Conservation (phyloP, 2,797 vertebrate genomes). For the Danionella dracula region DNA sequence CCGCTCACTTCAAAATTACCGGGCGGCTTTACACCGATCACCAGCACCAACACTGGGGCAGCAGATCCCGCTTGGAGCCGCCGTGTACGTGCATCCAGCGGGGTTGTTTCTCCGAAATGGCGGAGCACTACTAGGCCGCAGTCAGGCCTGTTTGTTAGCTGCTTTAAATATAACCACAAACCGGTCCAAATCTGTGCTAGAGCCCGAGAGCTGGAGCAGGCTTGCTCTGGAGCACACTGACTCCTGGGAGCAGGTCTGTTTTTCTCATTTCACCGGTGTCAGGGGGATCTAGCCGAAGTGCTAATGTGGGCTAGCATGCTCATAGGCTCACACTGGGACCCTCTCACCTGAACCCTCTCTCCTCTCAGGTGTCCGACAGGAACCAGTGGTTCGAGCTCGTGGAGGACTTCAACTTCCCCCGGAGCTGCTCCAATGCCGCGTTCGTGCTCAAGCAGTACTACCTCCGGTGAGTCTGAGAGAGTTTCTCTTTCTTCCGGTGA, state of each 20-base stretch:
- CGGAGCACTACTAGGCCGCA: constrained; percentile 89
- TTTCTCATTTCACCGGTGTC: background rate
- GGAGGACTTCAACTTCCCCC: constrained; percentile 97
- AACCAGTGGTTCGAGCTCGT: constrained; percentile 96
- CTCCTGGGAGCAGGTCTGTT: background rate
- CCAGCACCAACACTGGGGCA: constrained; percentile 74
- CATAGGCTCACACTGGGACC: background rate
- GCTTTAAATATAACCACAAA: constrained; percentile 47
- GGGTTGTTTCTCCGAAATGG: constrained; percentile 61
- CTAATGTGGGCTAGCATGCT: constrained; percentile 42
- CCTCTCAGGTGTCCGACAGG: constrained; percentile 93
- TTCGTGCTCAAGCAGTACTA: constrained; percentile 99
- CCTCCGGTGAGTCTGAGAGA: constrained; percentile 86
- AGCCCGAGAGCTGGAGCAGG: background rate
- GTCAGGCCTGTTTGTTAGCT: constrained; percentile 77
- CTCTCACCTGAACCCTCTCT: constrained; percentile 39
- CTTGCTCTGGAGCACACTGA: background rate
- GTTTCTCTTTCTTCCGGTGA: constrained; percentile 28
- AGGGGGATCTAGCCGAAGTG: constrained; percentile 37
- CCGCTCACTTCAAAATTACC: constrained; percentile 86
- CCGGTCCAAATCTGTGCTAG: constrained; percentile 38
- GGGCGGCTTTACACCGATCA: constrained; percentile 93
- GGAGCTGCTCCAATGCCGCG: constrained; percentile 97
- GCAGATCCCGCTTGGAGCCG: constrained; percentile 68
- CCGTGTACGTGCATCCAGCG: constrained; percentile 59